A percentile compares a stretch with the other conserved stretches of the same genome.
phyloP scores from a whole-genome alignment of 2,797 vertebrate genomes.

The Peromyscus melanophrys region DNA sequence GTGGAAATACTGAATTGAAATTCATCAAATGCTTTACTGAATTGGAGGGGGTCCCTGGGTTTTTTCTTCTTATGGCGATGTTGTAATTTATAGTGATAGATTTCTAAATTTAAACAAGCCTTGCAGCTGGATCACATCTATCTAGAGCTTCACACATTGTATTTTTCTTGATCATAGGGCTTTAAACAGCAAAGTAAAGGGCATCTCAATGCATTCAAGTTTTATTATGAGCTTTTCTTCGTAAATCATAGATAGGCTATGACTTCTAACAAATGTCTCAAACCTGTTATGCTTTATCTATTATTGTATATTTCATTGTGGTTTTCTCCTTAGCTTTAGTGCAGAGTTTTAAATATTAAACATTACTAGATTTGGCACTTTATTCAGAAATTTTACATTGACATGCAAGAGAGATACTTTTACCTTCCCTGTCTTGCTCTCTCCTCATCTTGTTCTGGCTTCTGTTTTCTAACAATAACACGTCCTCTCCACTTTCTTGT shows the following conservation, averaged over 20 bases:
- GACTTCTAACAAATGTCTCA: background rate
- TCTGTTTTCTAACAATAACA: background rate
- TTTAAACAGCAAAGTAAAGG: background rate
- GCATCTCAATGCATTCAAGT: background rate
- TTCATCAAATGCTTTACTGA: background rate
- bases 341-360: background rate
- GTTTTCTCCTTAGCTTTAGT: background rate
- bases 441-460: background rate
- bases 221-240: background rate
- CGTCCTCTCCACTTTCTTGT: background rate
- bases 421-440: background rate
- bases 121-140: background rate
- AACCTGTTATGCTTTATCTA: background rate
- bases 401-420: background rate
- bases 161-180: background rate
- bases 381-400: background rate
- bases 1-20: background rate
- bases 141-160: background rate
- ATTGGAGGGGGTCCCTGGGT: background rate
- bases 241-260: background rate
- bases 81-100: background rate
- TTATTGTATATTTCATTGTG: background rate
- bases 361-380: background rate
- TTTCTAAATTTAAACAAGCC: constrained; percentile 23
- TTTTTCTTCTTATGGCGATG: background rate